Evolutionary conservation across 2,113 vertebrate genomes (phyloP).

Genomic region (Marcusenius ussheri): DNA sequence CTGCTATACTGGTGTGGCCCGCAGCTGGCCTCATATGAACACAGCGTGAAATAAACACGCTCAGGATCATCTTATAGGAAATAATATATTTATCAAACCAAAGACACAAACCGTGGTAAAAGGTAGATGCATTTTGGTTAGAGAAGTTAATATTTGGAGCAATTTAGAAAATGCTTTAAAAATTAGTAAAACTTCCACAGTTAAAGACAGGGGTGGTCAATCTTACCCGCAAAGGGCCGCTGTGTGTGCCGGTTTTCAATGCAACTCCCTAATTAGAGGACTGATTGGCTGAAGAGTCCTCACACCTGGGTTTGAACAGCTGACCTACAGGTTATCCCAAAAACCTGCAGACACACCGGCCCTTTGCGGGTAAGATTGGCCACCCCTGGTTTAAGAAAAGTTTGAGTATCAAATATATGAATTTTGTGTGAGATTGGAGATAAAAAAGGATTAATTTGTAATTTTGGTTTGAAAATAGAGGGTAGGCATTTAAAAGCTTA

Average conservation of each 20-base stretch:
- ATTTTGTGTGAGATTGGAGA: not conserved
- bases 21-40: not conserved
- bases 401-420: not conserved
- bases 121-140: not conserved
- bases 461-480: not conserved
- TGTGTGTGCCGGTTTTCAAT: too few species aligned
- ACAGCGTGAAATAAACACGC: not conserved
- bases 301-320: too few species aligned
- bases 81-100: not conserved
- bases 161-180: not conserved
- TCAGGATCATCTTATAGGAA: not conserved
- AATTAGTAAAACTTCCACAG: not conserved
- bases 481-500: not conserved
- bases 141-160: too few species aligned
- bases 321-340: too few species aligned
- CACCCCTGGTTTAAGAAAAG: not conserved
- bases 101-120: not conserved
- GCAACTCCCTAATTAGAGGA: too few species aligned
- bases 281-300: too few species aligned
- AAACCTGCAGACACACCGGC: too few species aligned
- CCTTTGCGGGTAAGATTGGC: too few species aligned
- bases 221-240: too few species aligned
- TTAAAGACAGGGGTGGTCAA: not conserved
- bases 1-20: not conserved
- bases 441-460: not conserved